These are phyloP conservation scores for Erpornis zantholeuca DNA, from an alignment of 2,113 vertebrate genomes.

Conservation along the genomic window DNA sequence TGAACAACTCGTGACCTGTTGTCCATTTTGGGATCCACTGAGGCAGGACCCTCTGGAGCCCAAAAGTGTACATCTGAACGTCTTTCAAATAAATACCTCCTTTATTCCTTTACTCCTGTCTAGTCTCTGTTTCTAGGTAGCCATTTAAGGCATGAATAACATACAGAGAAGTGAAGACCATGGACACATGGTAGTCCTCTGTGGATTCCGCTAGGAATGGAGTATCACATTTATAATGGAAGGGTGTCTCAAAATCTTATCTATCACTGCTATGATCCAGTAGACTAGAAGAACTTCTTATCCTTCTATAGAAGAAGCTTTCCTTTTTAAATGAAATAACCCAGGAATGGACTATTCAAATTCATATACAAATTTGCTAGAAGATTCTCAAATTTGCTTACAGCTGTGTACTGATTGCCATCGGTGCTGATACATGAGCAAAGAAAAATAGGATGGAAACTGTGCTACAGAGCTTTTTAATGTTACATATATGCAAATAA, in stretches of 20 bases:
- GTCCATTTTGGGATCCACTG: too few species aligned
- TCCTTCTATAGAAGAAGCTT: background rate
- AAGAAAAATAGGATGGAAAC: background rate
- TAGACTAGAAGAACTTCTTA: background rate
- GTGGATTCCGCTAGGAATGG: background rate
- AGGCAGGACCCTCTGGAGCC: too few species aligned
- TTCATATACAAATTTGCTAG: background rate
- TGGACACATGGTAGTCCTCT: background rate
- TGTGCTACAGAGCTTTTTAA: background rate
- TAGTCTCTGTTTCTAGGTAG: too few species aligned
- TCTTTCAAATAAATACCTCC: too few species aligned
- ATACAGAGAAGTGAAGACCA: background rate
- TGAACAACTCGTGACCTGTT: too few species aligned
- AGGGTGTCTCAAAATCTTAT: background rate
- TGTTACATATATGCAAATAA: background rate
- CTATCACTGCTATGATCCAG: background rate
- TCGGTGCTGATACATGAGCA: background rate
- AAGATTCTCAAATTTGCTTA: background rate
- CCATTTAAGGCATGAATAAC: background rate
- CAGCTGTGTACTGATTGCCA: background rate
- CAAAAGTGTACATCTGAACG: too few species aligned
- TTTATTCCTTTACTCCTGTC: too few species aligned
- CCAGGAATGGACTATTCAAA: background rate
- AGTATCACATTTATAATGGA: background rate
- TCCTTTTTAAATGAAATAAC: background rate